Evolutionary conservation across 2,888 invertebrate species (phyloP).

Genomic region (Bugula neritina): DNA sequence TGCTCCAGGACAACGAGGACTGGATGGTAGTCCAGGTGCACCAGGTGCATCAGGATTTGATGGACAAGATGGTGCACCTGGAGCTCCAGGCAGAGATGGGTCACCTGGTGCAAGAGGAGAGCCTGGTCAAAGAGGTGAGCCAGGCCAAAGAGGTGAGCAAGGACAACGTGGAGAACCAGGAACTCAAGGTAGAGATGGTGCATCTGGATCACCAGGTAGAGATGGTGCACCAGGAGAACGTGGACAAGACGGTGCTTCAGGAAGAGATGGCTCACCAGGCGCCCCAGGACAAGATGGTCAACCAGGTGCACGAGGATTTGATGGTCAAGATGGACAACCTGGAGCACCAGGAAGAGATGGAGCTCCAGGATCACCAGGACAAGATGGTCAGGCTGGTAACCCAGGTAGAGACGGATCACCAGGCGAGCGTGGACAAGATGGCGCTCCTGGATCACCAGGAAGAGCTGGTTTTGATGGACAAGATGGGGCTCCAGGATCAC

Average conservation of each 20-base stretch:
- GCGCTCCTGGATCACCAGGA: background rate
- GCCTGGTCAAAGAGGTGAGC: background rate
- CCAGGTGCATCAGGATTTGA: conserved; percentile 2
- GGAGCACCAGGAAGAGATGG: conserved; percentile 22
- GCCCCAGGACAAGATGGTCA: conserved; percentile 25
- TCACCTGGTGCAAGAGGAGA: background rate
- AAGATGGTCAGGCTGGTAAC: background rate
- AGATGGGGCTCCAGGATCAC: conserved; percentile 4
- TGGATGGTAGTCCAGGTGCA: conserved; percentile 28
- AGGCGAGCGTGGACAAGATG: background rate
- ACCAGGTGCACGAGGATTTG: conserved; percentile 6
- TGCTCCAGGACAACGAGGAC: conserved; percentile 28
- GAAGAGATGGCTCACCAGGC: conserved; percentile 25
- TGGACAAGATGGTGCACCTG: conserved; percentile 3
- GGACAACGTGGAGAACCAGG: conserved; percentile 24
- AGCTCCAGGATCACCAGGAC: conserved; percentile 18
- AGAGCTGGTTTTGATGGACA: background rate
- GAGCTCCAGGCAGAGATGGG: conserved; percentile 7
- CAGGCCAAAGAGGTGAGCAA: conserved; percentile 23
- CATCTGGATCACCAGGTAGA: conserved; percentile 25
- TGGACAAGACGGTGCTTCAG: background rate
- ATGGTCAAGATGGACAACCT: conserved; percentile 28
- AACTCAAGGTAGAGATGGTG: background rate
- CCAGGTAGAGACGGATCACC: background rate
- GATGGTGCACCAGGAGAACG: background rate